Evolutionary conservation across 2,113 vertebrate species (phyloP).

Genomic region (Apus apus): DNA sequence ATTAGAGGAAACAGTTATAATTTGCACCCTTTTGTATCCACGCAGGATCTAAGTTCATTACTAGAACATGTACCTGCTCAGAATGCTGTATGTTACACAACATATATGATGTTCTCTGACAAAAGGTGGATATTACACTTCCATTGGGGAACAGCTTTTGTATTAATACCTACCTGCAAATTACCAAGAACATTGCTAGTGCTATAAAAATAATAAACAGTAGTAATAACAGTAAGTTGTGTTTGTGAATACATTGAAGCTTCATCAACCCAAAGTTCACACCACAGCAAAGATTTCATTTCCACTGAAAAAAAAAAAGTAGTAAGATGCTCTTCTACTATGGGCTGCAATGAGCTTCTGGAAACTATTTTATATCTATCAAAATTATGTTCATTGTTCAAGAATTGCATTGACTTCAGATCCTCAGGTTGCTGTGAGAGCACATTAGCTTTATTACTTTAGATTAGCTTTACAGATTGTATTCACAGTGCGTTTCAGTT

Average conservation of each 20-base stretch:
- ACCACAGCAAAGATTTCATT: not conserved
- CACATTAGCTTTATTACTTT: conserved; percentile 35
- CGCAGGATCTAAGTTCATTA: not conserved
- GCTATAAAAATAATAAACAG: conserved; percentile 40
- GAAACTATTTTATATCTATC: conserved; percentile 3
- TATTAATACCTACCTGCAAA: conserved; percentile 13
- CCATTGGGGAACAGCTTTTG: not conserved
- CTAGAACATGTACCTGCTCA: not conserved
- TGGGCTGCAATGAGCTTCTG: not conserved
- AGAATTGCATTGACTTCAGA: conserved; percentile 8
- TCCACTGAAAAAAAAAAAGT: not conserved
- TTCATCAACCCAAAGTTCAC: not conserved
- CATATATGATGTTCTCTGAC: not conserved
- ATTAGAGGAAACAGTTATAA: not conserved
- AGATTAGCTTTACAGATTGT: conserved; percentile 25
- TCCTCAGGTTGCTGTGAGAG: conserved; percentile 8
- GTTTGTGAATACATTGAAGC: not conserved
- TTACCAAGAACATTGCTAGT: not conserved
- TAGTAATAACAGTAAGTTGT: conserved; percentile 16
- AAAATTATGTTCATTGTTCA: not conserved
- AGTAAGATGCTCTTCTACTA: not conserved
- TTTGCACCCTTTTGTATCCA: not conserved
- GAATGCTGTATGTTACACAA: not conserved
- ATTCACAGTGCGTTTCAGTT: not conserved
- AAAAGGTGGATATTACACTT: not conserved